phyloP scores from a whole-genome alignment of 92 coral and sea anemone genomes.

The Plumapathes pennacea region DNA sequence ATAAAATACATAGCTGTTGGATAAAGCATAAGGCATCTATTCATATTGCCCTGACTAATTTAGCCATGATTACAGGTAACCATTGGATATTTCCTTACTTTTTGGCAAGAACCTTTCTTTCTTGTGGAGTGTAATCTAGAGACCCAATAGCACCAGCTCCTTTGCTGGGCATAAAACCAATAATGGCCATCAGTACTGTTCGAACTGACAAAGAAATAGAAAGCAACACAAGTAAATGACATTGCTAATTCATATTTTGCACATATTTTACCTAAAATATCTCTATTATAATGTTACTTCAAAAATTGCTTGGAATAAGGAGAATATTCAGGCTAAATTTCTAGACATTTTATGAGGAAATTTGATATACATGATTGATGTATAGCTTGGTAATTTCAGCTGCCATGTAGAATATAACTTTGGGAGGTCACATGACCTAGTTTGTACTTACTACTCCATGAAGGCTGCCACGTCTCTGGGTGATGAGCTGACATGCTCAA shows the following conservation, averaged over 20 bases:
- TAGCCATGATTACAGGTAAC: neutral
- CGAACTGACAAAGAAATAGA: slow-evolving; percentile 53
- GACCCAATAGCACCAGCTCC: slow-evolving; percentile 99
- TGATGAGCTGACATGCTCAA: slow-evolving; percentile 99
- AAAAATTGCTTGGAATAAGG: no score
- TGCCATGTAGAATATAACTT: no score
- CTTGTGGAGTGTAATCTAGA: slow-evolving; percentile 92
- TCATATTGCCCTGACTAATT: neutral
- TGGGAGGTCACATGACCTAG: no score
- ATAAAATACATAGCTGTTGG: neutral
- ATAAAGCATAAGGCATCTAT: neutral
- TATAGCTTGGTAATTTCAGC: no score
- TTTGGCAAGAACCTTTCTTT: slow-evolving; percentile 82
- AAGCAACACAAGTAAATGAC: no score
- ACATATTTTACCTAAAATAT: no score
- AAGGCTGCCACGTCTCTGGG: slow-evolving; percentile 99
- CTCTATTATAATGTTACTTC: no score
- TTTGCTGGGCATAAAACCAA: slow-evolving; percentile 98
- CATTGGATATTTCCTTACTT: slow-evolving; percentile 71
- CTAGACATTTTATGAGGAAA: no score
- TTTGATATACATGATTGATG: no score
- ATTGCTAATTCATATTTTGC: no score
- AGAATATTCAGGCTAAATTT: no score
- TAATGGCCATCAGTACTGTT: slow-evolving; percentile 93
- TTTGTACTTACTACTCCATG: slow-evolving; percentile 95